Evolutionary conservation across 2,888 invertebrate species (phyloP).

Genomic region (Drosophila vallismaia): DNA sequence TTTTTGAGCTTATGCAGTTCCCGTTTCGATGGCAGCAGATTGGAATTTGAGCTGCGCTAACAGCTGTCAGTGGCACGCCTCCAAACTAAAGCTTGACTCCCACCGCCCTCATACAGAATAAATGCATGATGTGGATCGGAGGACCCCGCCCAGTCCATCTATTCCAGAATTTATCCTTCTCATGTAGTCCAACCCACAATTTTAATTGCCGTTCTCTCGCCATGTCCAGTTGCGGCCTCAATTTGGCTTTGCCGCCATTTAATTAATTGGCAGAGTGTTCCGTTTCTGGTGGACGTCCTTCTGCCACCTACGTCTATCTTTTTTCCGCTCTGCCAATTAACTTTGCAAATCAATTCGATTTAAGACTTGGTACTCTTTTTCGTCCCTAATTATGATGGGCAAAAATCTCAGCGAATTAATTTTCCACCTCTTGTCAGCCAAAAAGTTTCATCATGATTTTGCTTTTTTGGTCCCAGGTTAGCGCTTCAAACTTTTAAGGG

Average conservation of each 20-base stretch:
- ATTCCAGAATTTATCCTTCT: constrained; percentile 31
- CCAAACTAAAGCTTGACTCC: constrained; percentile 3
- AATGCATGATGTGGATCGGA: constrained; percentile 7
- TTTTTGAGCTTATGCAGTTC: constrained; percentile 24
- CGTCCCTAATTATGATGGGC: constrained; percentile 48
- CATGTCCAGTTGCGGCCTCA: constrained; percentile 19
- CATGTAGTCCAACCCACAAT: constrained; percentile 36
- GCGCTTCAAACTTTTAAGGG: constrained; percentile 47
- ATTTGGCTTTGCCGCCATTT: constrained; percentile 41
- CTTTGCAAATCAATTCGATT: constrained; percentile 43
- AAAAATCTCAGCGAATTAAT: constrained; percentile 29
- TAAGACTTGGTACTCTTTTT: constrained; percentile 5
- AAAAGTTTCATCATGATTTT: constrained; percentile 15
- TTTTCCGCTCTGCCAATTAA: constrained; percentile 29
- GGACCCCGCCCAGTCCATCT: constrained; percentile 52
- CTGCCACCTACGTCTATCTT: constrained; percentile 2
- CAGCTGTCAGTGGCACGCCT: constrained; percentile 32
- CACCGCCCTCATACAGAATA: constrained; percentile 5
- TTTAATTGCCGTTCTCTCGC: constrained; percentile 61
- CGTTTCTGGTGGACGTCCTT: constrained; percentile 17
- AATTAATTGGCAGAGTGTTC: constrained; percentile 56
- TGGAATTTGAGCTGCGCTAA: constrained; percentile 38
- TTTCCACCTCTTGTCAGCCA: constrained; percentile 33
- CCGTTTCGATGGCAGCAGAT: constrained; percentile 22
- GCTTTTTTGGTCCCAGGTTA: constrained; percentile 10